Evolutionary conservation across 2,113 vertebrate genomes (phyloP), one percentile per base, ranked within the genome.

Genomic region (Nothocercus julius): DNA sequence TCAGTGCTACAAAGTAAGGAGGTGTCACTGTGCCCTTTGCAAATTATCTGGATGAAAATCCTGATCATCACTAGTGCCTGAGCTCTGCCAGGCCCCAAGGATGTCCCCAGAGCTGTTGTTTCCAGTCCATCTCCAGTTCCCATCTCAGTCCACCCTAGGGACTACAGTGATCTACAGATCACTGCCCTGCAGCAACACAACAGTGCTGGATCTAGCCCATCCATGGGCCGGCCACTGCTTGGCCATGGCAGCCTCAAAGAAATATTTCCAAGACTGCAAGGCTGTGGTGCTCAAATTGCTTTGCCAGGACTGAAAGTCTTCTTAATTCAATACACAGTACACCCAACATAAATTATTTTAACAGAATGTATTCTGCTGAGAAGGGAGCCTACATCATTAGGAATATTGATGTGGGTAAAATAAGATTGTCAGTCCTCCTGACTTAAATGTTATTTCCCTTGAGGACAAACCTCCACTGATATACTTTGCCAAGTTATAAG

Each of bases 391-490:
- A 44, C 32, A 81, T 8, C 28, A 45, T 49, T 81, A 83, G 47
- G 64, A 92, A 91, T 95, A 90, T 47, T 94, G 91, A 94, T 90
- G 56, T 63, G n/a, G 2, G 2, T 34, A 75, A 97, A 95, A 96
- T 94, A 61, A 92, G 89, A 93, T 68, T 94, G 85, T 86, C 68
- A 38, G 21, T 93, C 73, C 66, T 93, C 30, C 40, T 89, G 66
- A 86, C 56, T 62, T 44, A 82, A 90, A 79, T 49, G 3, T 76
- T 93, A 88, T 95, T 96, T 93, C 90, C 94, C 62, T 64, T 44
- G 85, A 90, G 93, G 85, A n/a, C 20, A 86, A 81, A 79, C 8
- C 15, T 59, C 68, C 78, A 64, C 66, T 85, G 59, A 49, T 64
- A 75, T 44, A 53, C 28, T 84, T 82, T 25, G 81, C 77, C 84